A percentile compares a stretch with the other conserved stretches of the same genome.
These are phyloP conservation scores for Metopolophium dirhodum DNA, from an alignment of 1,140 invertebrate species.

Conservation along the genomic window DNA sequence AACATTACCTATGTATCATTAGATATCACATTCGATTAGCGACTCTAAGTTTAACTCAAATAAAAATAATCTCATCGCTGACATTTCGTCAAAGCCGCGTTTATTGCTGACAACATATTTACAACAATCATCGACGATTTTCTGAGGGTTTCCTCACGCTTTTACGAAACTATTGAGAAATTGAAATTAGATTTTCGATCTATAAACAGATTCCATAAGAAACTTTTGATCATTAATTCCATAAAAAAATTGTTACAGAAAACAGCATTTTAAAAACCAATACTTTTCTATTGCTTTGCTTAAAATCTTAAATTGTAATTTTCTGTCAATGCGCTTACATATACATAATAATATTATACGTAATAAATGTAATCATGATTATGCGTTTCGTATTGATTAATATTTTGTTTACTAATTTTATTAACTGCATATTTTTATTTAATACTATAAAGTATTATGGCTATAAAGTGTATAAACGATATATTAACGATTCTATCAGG, in stretches of 20 bases:
- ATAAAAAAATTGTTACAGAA: background rate
- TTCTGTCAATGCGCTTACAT: background rate
- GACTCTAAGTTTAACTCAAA: background rate
- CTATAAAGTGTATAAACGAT: background rate
- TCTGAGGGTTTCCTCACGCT: background rate
- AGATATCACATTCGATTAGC: background rate
- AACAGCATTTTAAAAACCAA: background rate
- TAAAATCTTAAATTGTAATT: background rate
- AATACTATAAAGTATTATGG: too few species aligned
- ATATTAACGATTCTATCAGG: background rate
- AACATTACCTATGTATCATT: background rate
- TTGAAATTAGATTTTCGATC: background rate
- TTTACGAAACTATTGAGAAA: background rate
- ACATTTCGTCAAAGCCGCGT: background rate
- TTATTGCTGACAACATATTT: background rate
- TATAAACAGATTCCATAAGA: background rate
- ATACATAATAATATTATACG: background rate
- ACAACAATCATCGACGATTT: background rate
- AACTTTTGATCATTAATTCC: background rate
- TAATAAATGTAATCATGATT: background rate
- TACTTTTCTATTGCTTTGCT: background rate
- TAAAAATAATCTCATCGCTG: background rate
- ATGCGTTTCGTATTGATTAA: too few species aligned
- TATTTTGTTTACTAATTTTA: too few species aligned
- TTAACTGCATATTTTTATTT: too few species aligned